A percentile compares a stretch with the other conserved stretches of the same genome.
Evolutionary conservation across 2,113 vertebrate genomes (phyloP).

Genomic region (Lophochroa leadbeateri): DNA sequence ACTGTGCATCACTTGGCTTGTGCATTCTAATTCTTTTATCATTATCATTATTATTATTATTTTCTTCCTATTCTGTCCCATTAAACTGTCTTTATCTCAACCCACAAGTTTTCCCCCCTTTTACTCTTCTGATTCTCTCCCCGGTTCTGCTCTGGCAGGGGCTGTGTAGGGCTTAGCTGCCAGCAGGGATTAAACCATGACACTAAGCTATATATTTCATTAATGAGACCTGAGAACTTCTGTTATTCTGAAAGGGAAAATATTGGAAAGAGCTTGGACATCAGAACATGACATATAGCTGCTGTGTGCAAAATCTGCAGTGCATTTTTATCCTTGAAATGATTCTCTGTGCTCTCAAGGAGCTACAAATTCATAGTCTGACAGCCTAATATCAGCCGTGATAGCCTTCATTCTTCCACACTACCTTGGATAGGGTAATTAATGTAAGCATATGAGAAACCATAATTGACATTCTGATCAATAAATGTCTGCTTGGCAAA

Average conservation of each 20-base stretch:
- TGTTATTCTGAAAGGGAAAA: conserved; percentile 30
- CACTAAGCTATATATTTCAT: background rate
- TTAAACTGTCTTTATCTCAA: background rate
- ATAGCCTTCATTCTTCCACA: conserved; percentile 33
- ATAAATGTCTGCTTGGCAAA: conserved; percentile 43
- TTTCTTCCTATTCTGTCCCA: background rate
- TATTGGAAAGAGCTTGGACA: background rate
- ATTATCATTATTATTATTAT: background rate
- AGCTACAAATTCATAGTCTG: conserved; percentile 35
- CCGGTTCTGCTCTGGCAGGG: background rate
- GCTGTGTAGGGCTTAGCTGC: background rate
- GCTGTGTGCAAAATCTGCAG: background rate
- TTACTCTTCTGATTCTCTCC: background rate
- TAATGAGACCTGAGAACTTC: background rate
- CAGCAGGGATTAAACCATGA: background rate
- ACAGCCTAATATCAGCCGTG: conserved; percentile 27
- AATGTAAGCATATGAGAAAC: conserved; percentile 26
- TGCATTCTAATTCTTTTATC: background rate
- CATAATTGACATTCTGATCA: conserved; percentile 43
- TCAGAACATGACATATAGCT: background rate
- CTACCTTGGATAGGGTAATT: conserved; percentile 25
- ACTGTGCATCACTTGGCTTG: background rate
- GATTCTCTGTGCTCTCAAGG: background rate
- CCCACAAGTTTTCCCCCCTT: background rate
- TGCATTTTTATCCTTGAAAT: background rate